Base-by-base conservation (phyloP, 2,888 invertebrate genomes). In the Aspidapion aeneum region DNA sequence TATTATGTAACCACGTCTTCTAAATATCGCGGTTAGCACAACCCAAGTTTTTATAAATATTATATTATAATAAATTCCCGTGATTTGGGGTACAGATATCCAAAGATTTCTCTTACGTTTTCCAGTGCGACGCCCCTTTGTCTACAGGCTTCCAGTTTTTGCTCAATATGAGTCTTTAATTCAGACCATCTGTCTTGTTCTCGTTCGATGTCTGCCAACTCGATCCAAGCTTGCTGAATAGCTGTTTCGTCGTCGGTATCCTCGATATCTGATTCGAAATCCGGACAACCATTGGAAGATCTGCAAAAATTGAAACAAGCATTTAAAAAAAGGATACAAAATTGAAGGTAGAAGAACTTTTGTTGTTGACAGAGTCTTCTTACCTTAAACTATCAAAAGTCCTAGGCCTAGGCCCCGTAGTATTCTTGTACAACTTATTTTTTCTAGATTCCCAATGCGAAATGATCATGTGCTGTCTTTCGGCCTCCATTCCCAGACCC, bases 371-470 rank as follows among this genome's bases (percentile, higher is more conserved):
- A 5, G n/a, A 55, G 21, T 48, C n/a, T 21, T 57, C 68, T 66
- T 73, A 84, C 85, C 86, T 82, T 67, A 86, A 82, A 70, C 83
- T 86, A 70, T 86, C 86, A 68, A 86, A 86, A 1, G 87, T 87
- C 72, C 85, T 84, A 1, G 86, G 80, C 63, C 87, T 35, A 12
- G 35, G 35, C 3, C 83, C 84, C 0, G 85, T 82, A 56, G 74
- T 79, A 62, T 79, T 79, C 74, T 88, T 87, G 73, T 90, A 90
- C 49, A 90, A 80, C 70, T 90, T 87, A 70, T 92, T 92, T 77
- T 91, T 90, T 57, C 90, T 84, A 16, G 92, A 91, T 76, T 93
- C 93, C 93, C 93, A 96, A 79, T 95, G 94, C 1, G 90, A 90
- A 55, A 97, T 93, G 56, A 95, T 87, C 65, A 93, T 87, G 73